A percentile compares a stretch with the other conserved stretches of the same genome.
phyloP scores from a whole-genome alignment of 2,888 invertebrate species.

The Trachelus troglodyta region DNA sequence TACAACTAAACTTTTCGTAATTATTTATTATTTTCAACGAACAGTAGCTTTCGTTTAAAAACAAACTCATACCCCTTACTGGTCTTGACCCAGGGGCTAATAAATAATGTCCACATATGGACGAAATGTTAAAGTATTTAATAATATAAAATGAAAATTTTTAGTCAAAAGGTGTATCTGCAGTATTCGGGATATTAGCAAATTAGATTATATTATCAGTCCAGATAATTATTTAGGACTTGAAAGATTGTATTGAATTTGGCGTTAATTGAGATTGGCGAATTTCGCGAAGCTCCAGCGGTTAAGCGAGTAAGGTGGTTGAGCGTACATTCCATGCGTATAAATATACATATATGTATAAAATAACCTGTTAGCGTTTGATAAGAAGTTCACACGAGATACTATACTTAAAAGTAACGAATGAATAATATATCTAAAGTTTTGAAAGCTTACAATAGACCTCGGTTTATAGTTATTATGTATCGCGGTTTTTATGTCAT shows the following conservation, averaged over 20 bases:
- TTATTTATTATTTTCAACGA: conserved; percentile 21
- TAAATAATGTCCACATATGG: neutral
- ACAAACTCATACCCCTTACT: conserved; percentile 12
- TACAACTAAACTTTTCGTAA: conserved; percentile 8
- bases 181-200: neutral
- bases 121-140: neutral
- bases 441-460: conserved; percentile 52
- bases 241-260: neutral
- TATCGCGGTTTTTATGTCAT: conserved; percentile 63
- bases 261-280: neutral
- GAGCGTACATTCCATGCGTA: conserved; percentile 56
- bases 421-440: conserved; percentile 49
- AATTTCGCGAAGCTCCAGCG: neutral
- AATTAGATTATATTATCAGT: neutral
- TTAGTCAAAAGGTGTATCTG: neutral
- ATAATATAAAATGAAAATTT: neutral
- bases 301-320: neutral
- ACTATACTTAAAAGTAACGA: conserved; percentile 29
- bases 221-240: neutral
- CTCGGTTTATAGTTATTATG: conserved; percentile 53
- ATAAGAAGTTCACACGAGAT: conserved; percentile 41
- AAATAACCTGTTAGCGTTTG: conserved; percentile 56
- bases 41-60: conserved; percentile 15
- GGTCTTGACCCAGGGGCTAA: neutral
- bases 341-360: conserved; percentile 33